Base-by-base conservation (phyloP, 1,140 invertebrate species). In the Drosophila jambulina region DNA sequence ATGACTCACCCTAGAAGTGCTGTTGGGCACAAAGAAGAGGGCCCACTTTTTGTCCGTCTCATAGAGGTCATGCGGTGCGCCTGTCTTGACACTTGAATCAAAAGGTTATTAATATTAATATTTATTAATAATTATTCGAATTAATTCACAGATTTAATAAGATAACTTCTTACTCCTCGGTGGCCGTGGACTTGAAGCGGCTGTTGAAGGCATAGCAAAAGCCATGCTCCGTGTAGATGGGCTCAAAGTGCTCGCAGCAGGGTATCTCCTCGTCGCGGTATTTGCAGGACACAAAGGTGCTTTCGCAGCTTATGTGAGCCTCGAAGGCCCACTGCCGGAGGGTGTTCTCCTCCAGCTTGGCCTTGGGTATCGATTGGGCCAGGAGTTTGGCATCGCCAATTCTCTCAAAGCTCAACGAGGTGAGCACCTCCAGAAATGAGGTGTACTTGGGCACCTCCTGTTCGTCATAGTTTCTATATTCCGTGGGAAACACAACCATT, bases 181-280 rank as follows among this genome's bases (percentile, higher is more conserved):
- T 76, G 6, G 75, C 69, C 4, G 69, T 63, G 8, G 91, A 93
- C 49, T 93, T 93, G 68, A 94, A 94, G 62, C 93, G 88, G 3
- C 95, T 95, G 88, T 96, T 96, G 82, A 96, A 96, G 27, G 94
- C 94, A 68, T 95, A 96, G 82, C 96, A 96, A 80, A 95, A 95
- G 10, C 96, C 96, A 86, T 94, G 94, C 91, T 96, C 96, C 7
- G 95, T 96, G 74, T 95, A 95, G 19, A 95, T 93, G 5, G 95
- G 95, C 42, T 94, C 93, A 40, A 96, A 94, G 43, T 94, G 91
- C 21, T 93, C 93, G 62, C 95, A 95, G 71, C 95, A 95, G 61
- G 94, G 93, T 60, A 95, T 94, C 0, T 93, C 91, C 64, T 95
- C 94, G 25, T 94, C 94, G 72, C 95, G 95, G 91, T 95, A 96